These are phyloP conservation scores for Branchellion lobata DNA, from an alignment of 2,888 invertebrate species.

Conservation along the genomic window DNA sequence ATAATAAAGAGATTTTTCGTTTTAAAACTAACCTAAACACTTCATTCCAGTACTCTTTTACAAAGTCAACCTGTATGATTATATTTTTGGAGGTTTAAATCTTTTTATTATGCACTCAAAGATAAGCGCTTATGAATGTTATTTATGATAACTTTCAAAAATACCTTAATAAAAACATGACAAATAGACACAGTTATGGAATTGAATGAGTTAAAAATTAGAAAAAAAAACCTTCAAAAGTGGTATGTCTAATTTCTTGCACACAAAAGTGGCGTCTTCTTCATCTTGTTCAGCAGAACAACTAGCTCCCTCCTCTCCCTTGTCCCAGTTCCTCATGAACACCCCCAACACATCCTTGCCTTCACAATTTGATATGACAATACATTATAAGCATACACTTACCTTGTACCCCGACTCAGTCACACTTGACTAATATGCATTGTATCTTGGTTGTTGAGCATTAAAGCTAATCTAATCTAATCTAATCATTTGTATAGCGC, in stretches of 20 bases:
- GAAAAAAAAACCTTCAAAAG: constrained; percentile 64
- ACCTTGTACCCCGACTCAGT: neutral
- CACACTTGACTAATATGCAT: neutral
- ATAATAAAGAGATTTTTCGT: too few species aligned
- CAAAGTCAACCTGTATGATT: constrained; percentile 77
- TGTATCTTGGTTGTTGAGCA: neutral
- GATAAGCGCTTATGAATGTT: too few species aligned
- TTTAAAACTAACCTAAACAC: constrained; percentile 64
- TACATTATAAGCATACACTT: constrained; percentile 3
- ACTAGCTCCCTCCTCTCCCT: constrained; percentile 78
- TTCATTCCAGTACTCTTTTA: constrained; percentile 72
- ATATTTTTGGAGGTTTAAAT: too few species aligned
- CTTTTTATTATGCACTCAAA: too few species aligned
- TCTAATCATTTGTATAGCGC: too few species aligned
- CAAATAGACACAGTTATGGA: too few species aligned
- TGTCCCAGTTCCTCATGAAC: constrained; percentile 96
- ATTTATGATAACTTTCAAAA: too few species aligned
- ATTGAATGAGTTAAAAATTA: too few species aligned
- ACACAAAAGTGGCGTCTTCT: constrained; percentile 80
- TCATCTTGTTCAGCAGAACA: constrained; percentile 81
- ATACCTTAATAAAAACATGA: too few species aligned
- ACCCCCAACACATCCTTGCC: constrained; percentile 82
- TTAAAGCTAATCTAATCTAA: neutral
- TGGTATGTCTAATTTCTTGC: constrained; percentile 76
- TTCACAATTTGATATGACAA: too few species aligned